A percentile compares a stretch with the other conserved stretches of the same genome.
phyloP scores from a whole-genome alignment of 2,797 vertebrate genomes.

The Megalops cyprinoides region DNA sequence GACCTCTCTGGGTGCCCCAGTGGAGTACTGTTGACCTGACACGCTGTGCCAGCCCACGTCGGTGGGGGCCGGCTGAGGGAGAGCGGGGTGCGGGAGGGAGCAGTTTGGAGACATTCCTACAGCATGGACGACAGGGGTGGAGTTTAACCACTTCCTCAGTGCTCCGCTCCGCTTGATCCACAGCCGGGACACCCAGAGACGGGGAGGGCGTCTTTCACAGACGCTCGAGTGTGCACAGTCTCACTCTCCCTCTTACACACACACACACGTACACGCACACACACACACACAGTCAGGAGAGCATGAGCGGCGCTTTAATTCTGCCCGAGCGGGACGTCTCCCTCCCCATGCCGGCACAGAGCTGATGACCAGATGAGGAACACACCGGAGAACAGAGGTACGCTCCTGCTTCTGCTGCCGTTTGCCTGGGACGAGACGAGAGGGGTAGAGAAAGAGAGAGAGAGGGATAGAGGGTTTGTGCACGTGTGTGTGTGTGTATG shows the following conservation, averaged over 20 bases:
- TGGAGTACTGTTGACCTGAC: slow-evolving; percentile 1
- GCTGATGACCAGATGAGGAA: slow-evolving; percentile 25
- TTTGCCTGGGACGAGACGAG: not conserved
- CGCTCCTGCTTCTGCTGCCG: not conserved
- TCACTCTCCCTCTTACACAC: slow-evolving; percentile 19
- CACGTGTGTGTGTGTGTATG: not conserved
- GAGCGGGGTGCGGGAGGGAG: slow-evolving; percentile 28
- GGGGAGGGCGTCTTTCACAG: slow-evolving; percentile 37
- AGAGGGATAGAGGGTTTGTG: not conserved
- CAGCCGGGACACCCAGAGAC: slow-evolving; percentile 27
- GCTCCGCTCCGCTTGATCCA: slow-evolving; percentile 29
- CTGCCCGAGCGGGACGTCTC: not conserved
- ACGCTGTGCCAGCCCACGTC: not conserved
- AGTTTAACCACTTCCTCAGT: slow-evolving; percentile 47
- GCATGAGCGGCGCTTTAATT: not conserved
- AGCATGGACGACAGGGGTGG: slow-evolving; percentile 43
- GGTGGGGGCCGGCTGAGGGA: not conserved
- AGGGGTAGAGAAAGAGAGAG: too few species aligned
- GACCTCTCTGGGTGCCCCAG: not conserved
- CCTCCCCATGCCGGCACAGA: not conserved
- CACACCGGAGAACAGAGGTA: slow-evolving; percentile 26
- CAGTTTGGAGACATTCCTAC: slow-evolving; percentile 29
- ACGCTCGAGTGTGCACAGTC: too few species aligned
- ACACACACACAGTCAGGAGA: not conserved
- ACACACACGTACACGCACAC: slow-evolving; percentile 12